Base-by-base conservation (phyloP, 2,797 vertebrate species). In the Chromis chromis region DNA sequence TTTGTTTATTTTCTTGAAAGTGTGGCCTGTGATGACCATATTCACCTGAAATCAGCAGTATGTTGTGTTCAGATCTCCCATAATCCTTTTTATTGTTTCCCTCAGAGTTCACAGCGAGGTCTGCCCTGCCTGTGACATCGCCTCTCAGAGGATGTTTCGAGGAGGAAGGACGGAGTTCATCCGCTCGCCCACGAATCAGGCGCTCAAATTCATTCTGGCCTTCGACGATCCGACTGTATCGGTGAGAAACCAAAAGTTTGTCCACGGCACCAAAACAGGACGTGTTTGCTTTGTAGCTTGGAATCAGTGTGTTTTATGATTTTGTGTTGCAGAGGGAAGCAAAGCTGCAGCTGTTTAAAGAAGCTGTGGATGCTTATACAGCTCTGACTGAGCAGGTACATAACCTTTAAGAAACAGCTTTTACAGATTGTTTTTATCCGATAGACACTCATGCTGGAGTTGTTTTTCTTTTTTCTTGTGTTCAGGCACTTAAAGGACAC, bases 81-180 rank as follows among this genome's bases (percentile, higher is more conserved):
- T 36, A 21, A 24, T 42, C 11, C 0, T 3, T 64, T 53, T 11
- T 19, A 0, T 19, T 39, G 57, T 50, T 44, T 2, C 31, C 12
- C 8, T 6, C 56, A 96, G 96, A 84, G 94, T 95, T 60, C 95
- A 96, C 76, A 87, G 70, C 0, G 94, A 95, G 58, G 89, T 95
- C 4, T 94, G 94, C 71, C 81, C 94, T 0, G 62, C 94, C 12
- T 95, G 94, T 39, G 95, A 96, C 69, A 95, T 92, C 0, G 93
- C 91, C 36, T 94, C 95, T 9, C 94, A 95, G 83, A 87, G 96
- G 76, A 93, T 93, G 92, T 96, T 96, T 80, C 83, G 86, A 48
- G 93, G 92, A 61, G 95, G 96, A 65, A 88, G 95, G 50, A 95
- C 95, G 0, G 95, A 96, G 56, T 93, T 85, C 28, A 94, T 96